Evolutionary conservation across 1,140 invertebrate genomes (phyloP).

Genomic region (Samia ricini): DNA sequence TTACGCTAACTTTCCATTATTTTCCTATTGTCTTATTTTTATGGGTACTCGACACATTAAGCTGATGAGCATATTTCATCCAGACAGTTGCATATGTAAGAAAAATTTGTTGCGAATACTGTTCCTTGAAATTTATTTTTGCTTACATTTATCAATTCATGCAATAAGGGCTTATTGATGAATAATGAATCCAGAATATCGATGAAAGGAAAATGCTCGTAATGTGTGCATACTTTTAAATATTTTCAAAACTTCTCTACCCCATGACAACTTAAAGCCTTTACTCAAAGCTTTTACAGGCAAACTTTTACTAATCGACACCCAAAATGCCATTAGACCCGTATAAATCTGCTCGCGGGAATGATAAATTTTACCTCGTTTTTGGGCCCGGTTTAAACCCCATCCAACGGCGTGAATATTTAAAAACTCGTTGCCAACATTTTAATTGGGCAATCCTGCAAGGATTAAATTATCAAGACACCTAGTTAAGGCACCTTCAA

Average conservation of each 20-base stretch:
- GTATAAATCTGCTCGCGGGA: conserved; percentile 54
- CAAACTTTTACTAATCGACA: conserved; percentile 69
- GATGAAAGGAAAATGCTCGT: conserved; percentile 6
- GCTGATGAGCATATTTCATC: no score
- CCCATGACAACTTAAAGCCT: conserved; percentile 30
- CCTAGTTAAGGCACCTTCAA: conserved; percentile 70
- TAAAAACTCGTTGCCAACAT: conserved; percentile 75
- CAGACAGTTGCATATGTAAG: no score
- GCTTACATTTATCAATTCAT: no score
- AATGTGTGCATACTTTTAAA: background rate
- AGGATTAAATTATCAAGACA: conserved; percentile 77
- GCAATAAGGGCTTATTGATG: no score
- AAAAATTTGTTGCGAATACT: no score
- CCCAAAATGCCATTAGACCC: conserved; percentile 70
- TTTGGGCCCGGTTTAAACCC: conserved; percentile 52
- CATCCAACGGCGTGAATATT: conserved; percentile 71
- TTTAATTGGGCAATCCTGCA: conserved; percentile 73
- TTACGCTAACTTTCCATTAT: no score
- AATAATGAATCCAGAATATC: background rate
- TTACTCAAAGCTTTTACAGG: conserved; percentile 37
- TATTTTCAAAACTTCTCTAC: background rate
- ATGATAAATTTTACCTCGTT: conserved; percentile 64
- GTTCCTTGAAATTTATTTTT: no score
- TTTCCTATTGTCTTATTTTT: no score
- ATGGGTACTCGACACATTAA: no score